Percentiles rank a stretch among this genome's conserved stretches.
phyloP scores from a whole-genome alignment of 1,140 invertebrate genomes.

The Lordiphosa clarofinis region DNA sequence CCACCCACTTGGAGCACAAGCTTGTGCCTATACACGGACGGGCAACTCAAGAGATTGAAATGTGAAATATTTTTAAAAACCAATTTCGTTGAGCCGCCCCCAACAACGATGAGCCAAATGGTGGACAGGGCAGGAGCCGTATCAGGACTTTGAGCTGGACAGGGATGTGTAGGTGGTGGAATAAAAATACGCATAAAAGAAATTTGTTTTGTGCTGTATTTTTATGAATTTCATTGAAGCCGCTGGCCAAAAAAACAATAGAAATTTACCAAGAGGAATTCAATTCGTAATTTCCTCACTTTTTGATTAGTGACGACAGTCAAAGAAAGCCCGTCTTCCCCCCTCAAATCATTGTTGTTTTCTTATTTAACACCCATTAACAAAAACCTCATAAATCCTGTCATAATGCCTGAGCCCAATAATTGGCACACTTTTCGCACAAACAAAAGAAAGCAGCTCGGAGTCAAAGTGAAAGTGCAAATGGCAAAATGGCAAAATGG shows the following conservation, averaged over 20 bases:
- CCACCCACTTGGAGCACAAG: background rate
- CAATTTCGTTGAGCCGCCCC: slow-evolving; percentile 65
- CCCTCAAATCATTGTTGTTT: no score
- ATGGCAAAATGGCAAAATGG: slow-evolving; percentile 32
- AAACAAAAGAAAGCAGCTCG: slow-evolving; percentile 15
- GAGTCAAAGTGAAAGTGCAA: slow-evolving; percentile 62
- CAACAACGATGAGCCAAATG: slow-evolving; percentile 11
- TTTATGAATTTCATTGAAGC: slow-evolving; percentile 62
- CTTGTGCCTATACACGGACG: background rate
- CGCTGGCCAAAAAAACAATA: slow-evolving; percentile 21
- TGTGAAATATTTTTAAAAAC: slow-evolving; percentile 77
- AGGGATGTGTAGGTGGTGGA: slow-evolving; percentile 3
- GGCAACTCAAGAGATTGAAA: slow-evolving; percentile 60
- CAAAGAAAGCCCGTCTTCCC: no score
- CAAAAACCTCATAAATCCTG: slow-evolving; percentile 28
- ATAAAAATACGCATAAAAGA: slow-evolving; percentile 53
- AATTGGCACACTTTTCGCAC: slow-evolving; percentile 68
- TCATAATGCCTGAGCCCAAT: slow-evolving; percentile 55
- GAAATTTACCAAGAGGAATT: slow-evolving; percentile 28
- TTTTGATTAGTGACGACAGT: no score
- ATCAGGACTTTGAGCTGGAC: slow-evolving; percentile 2
- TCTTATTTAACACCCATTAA: no score
- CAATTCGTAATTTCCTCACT: no score
- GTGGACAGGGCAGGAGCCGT: slow-evolving; percentile 9
- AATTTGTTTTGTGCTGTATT: slow-evolving; percentile 54